Base-by-base conservation (phyloP, 2,888 invertebrate species). In the Steinernema hermaphroditum region DNA sequence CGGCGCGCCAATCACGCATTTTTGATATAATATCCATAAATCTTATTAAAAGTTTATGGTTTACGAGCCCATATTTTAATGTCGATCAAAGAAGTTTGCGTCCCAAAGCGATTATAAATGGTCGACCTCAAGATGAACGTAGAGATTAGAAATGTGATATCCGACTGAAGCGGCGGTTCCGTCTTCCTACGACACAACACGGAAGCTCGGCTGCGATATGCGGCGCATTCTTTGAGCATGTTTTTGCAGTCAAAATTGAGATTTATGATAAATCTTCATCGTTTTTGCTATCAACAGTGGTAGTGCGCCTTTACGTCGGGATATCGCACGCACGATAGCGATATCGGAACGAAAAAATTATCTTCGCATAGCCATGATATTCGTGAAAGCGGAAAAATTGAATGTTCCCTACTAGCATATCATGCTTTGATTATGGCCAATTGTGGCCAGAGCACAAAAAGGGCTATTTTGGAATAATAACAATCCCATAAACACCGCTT, bases 131-230 rank as follows among this genome's bases (percentile, higher is more conserved):
- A 29, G 54, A 24, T 54, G 4, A 54, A 27, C 22, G 2, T 62
- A 32, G 27, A 62, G 62, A 62, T 62, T 62, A 62, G 32, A 62
- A 32, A 29, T 62, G 29, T 16, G 62, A 62, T 62, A 62, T 29
- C 4, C 24, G 22, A 54, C 27, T 32, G 29, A 16, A 22, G 27
- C 1, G 16, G 29, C 19, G 62, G 62, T 34, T 62, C 62, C 62
- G 14, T 29, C 19, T 62, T 62, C 32, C 29, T 62, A 62, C 62
- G 32, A 32, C 62, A 24, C 16, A 32, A 62, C 16, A 62, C 62
- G 62, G 62, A 62, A 62, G 62, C 27, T 29, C 62, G 29, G 29
- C 24, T 62, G 62, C 32, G 32, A 32, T 12, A n/a, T n/a, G n/a
- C n/a, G n/a, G 54, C 27, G 22, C 22, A 12, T 24, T 54, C 54